phyloP scores from a whole-genome alignment of 2,113 vertebrate genomes.

The Pleuronectes platessa region DNA sequence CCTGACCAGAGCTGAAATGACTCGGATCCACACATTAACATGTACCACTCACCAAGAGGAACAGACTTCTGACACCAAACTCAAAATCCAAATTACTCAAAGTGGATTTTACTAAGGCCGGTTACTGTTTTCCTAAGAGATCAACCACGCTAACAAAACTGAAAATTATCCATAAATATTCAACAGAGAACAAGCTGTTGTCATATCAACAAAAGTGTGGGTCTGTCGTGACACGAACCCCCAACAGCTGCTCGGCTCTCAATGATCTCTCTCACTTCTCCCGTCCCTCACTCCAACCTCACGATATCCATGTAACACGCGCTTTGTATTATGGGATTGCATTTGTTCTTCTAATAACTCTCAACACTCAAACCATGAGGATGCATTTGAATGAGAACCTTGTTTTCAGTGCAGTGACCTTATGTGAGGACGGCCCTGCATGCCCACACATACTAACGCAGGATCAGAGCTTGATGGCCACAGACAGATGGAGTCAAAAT shows the following conservation, averaged over 20 bases:
- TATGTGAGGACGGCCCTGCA: neutral
- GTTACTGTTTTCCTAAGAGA: neutral
- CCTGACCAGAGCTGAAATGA: neutral
- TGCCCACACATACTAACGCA: constrained; percentile 32
- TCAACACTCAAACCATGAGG: neutral
- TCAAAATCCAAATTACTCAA: neutral
- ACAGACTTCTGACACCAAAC: neutral
- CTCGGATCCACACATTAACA: neutral
- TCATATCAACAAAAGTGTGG: constrained; percentile 20
- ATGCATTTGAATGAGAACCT: constrained; percentile 31
- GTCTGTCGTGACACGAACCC: constrained; percentile 23
- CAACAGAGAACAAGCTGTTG: constrained; percentile 19
- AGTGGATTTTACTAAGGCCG: neutral
- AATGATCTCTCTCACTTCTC: neutral
- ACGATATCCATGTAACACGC: neutral
- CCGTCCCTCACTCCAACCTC: neutral
- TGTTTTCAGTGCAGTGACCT: constrained; percentile 17
- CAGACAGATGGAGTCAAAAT: constrained; percentile 10
- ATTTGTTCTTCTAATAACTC: constrained; percentile 2
- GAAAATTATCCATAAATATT: constrained; percentile 17
- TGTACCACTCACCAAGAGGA: neutral
- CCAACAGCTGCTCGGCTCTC: constrained; percentile 6
- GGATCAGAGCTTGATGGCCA: constrained; percentile 6
- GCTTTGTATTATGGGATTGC: constrained; percentile 8
- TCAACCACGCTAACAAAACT: constrained; percentile 1